These are phyloP conservation scores for Pyrgilauda ruficollis DNA, from an alignment of 2,113 vertebrate species.

Conservation along the genomic window DNA sequence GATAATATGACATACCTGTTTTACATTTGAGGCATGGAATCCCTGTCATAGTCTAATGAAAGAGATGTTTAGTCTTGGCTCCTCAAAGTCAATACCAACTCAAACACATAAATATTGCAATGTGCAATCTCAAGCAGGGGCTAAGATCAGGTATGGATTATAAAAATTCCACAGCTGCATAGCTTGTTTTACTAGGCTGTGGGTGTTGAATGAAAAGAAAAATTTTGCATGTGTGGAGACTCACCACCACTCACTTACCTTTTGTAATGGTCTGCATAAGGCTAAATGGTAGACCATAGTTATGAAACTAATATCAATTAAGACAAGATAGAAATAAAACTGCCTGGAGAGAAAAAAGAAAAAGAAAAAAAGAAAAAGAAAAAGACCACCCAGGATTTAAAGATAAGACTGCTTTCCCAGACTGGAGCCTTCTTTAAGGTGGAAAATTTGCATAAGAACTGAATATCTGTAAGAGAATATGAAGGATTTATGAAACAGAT, in stretches of 20 bases:
- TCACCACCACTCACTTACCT: neutral
- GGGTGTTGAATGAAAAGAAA: neutral
- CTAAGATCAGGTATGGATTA: neutral
- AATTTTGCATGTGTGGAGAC: neutral
- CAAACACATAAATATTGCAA: neutral
- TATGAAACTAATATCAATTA: neutral
- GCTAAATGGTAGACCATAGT: neutral
- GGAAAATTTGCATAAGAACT: neutral
- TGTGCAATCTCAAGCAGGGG: neutral
- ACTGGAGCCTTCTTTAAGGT: neutral
- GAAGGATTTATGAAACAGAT: neutral
- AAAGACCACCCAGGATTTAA: neutral
- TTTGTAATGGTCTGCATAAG: neutral
- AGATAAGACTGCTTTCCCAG: neutral
- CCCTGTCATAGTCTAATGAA: neutral
- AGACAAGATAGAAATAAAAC: neutral
- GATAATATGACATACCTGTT: neutral
- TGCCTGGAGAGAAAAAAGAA: rapidly evolving
- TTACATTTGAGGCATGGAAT: neutral
- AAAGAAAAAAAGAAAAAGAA: rapidly evolving
- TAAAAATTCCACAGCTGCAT: neutral
- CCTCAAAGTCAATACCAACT: neutral
- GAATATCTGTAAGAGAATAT: neutral
- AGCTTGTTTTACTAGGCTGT: neutral
- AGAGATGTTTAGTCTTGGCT: neutral